Percentiles rank a stretch among this genome's conserved stretches.
Conservation (phyloP, 2,888 invertebrate species). For the Aromia moschata region DNA sequence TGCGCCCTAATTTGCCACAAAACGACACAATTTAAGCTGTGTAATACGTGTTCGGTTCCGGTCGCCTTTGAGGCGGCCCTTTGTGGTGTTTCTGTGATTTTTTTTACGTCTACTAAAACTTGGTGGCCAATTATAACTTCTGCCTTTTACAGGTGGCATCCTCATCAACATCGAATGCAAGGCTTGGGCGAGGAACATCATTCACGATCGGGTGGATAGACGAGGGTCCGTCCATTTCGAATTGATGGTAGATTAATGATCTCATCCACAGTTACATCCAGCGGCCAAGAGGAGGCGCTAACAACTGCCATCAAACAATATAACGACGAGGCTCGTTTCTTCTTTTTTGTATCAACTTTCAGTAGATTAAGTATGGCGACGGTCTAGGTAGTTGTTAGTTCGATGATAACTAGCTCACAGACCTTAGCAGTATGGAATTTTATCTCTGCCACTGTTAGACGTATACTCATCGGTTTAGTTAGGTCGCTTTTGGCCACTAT, state of each 20-base stretch:
- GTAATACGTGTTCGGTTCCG: too few species aligned
- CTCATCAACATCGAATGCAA: constrained; percentile 94
- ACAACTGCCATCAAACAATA: constrained; percentile 60
- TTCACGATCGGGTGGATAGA: constrained; percentile 87
- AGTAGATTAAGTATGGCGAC: constrained; percentile 33
- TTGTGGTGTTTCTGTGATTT: too few species aligned
- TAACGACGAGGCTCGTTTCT: constrained; percentile 36
- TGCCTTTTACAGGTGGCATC: constrained; percentile 77
- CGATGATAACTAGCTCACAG: constrained; percentile 36
- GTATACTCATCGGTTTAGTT: constrained; percentile 26
- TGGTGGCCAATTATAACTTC: too few species aligned
- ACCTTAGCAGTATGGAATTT: constrained; percentile 40
- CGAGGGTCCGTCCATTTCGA: constrained; percentile 95
- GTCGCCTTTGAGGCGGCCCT: too few species aligned
- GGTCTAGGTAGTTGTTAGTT: constrained; percentile 43
- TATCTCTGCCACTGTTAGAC: constrained; percentile 39
- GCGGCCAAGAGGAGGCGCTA: constrained; percentile 53
- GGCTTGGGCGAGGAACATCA: constrained; percentile 91
- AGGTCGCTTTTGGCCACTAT: constrained; percentile 40
- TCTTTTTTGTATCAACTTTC: constrained; percentile 34
- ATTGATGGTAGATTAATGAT: constrained; percentile 85
- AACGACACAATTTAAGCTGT: too few species aligned
- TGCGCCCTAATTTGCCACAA: too few species aligned
- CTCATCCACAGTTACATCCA: constrained; percentile 13
- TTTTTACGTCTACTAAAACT: too few species aligned